These are phyloP conservation scores for Apodemia hepburni DNA, from an alignment of 2,888 invertebrate species.

Conservation along the genomic window DNA sequence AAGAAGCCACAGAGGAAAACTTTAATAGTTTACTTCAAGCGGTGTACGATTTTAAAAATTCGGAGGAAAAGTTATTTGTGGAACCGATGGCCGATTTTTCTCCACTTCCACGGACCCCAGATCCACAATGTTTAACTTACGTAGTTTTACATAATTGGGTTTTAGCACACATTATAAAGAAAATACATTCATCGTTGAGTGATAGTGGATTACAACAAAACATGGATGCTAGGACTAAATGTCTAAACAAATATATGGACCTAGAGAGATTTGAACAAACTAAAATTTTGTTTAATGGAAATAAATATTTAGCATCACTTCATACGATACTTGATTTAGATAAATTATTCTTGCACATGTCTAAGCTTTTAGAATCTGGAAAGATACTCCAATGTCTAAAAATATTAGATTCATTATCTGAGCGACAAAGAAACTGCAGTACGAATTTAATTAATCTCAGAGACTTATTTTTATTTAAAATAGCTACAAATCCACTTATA, in stretches of 20 bases:
- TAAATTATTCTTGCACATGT: conserved; percentile 72
- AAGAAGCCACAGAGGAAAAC: conserved; percentile 58
- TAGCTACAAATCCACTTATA: conserved; percentile 74
- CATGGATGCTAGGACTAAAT: conserved; percentile 79
- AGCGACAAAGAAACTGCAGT: conserved; percentile 71
- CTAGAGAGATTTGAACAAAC: conserved; percentile 75
- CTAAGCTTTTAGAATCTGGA: conserved; percentile 60
- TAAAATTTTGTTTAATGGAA: conserved; percentile 76
- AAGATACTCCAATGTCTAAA: conserved; percentile 72
- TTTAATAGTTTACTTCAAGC: conserved; percentile 61
- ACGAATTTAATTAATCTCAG: conserved; percentile 76
- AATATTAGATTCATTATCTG: conserved; percentile 80
- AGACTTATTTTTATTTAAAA: conserved; percentile 80
- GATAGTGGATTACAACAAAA: conserved; percentile 68
- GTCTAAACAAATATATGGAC: conserved; percentile 81
- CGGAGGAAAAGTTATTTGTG: conserved; percentile 69
- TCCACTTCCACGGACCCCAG: conserved; percentile 64
- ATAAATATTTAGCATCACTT: conserved; percentile 80
- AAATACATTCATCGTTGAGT: conserved; percentile 79
- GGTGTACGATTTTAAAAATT: conserved; percentile 66
- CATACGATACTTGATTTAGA: conserved; percentile 76
- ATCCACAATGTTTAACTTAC: conserved; percentile 79
- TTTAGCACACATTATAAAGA: conserved; percentile 83
- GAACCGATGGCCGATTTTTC: conserved; percentile 67
- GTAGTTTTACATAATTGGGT: conserved; percentile 85